Conservation (phyloP, 2,797 vertebrate genomes). For the Eupleurogrammus muticus region DNA sequence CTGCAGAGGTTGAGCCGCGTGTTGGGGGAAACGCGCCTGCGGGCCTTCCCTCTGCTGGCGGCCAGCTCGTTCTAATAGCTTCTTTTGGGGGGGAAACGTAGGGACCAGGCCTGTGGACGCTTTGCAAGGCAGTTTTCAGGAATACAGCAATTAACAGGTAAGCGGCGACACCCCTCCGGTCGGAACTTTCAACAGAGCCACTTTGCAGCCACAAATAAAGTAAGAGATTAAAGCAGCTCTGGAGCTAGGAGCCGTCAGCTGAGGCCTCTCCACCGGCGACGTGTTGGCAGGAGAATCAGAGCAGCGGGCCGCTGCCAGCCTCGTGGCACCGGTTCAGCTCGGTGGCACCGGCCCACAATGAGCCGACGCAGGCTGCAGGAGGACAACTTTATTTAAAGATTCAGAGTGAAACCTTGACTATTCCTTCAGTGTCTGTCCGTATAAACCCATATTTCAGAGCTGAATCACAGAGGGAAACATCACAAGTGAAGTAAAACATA, state of each 20-base stretch:
- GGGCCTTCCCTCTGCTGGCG: constrained; percentile 22
- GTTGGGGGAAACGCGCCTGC: constrained; percentile 5
- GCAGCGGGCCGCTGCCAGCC: constrained; percentile 61
- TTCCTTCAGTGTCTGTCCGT: constrained; percentile 7
- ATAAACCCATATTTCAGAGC: not conserved
- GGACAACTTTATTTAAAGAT: constrained; percentile 35
- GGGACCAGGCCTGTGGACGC: not conserved
- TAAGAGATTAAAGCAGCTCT: constrained; percentile 48
- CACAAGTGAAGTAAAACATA: too few relatives aligned
- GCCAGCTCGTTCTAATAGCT: constrained; percentile 20
- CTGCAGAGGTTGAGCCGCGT: constrained; percentile 6
- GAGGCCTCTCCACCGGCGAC: constrained; percentile 43
- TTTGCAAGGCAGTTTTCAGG: constrained; percentile 32
- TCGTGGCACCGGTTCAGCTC: constrained; percentile 49
- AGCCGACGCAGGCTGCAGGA: not conserved
- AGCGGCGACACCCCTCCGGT: constrained; percentile 26
- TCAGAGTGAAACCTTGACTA: constrained; percentile 30
- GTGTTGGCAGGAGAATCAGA: constrained; percentile 70
- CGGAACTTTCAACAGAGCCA: constrained; percentile 42
- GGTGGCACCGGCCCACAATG: constrained; percentile 42
- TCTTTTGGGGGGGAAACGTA: constrained; percentile 40
- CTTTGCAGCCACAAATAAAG: constrained; percentile 52
- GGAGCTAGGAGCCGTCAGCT: constrained; percentile 38
- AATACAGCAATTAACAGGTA: constrained; percentile 64
- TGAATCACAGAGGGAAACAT: not conserved